Conservation (phyloP, 2,113 vertebrate genomes). For the Tachycineta bicolor region DNA sequence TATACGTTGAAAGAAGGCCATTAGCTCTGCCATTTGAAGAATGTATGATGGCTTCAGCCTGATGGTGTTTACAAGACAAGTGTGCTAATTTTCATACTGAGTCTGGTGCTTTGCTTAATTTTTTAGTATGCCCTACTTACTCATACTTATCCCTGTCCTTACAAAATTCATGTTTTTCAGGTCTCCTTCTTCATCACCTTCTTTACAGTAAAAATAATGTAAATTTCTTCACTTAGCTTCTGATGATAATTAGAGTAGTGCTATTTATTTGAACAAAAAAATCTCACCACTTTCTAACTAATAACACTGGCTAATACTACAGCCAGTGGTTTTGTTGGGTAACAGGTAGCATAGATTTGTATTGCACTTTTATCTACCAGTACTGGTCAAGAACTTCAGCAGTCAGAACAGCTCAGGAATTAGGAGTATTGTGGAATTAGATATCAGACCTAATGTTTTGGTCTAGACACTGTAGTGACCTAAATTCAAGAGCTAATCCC, state of each 20-base stretch:
- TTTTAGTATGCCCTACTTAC: neutral
- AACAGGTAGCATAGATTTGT: neutral
- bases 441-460: neutral
- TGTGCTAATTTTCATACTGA: neutral
- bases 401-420: neutral
- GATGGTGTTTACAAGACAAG: neutral
- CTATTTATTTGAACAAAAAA: neutral
- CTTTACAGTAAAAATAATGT: neutral
- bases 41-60: neutral
- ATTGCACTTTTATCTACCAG: neutral
- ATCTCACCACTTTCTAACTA: neutral
- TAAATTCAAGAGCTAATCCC: slow-evolving; percentile 42
- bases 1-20: neutral
- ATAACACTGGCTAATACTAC: neutral
- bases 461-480: neutral
- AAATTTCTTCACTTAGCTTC: neutral
- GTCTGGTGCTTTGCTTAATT: neutral
- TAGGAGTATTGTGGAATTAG: neutral
- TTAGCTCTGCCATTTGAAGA: neutral
- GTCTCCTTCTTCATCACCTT: neutral
- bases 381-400: neutral
- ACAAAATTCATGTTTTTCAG: neutral
- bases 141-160: neutral
- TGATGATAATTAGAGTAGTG: neutral
- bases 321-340: neutral